Evolutionary conservation across 2,797 vertebrate genomes (phyloP).

Genomic region (Enteromius trimaculatus): DNA sequence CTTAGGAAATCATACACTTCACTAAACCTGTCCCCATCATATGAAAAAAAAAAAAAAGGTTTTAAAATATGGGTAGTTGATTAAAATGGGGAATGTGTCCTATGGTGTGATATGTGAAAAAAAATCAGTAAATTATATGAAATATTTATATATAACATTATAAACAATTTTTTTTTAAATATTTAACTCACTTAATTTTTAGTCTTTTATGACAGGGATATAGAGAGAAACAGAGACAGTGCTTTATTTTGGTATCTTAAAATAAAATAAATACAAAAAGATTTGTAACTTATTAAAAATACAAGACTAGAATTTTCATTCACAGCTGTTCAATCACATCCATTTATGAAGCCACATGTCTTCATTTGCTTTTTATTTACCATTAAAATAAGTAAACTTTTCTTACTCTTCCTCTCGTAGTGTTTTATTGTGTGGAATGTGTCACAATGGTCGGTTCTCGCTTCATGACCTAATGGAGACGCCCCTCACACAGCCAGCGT

Average conservation of each 20-base stretch:
- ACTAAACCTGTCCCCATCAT: not conserved
- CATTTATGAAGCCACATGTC: not conserved
- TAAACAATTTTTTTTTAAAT: too few species aligned
- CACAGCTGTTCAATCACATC: not conserved
- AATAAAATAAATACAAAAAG: not conserved
- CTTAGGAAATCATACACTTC: not conserved
- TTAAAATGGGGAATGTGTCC: too few species aligned
- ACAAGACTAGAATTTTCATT: not conserved
- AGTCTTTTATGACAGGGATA: not conserved
- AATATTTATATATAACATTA: too few species aligned
- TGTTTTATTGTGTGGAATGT: not conserved
- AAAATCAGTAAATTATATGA: too few species aligned
- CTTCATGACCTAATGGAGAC: not conserved
- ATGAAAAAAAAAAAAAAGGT: too few species aligned
- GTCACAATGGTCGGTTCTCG: not conserved
- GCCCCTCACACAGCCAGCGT: constrained; percentile 34
- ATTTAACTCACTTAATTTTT: too few species aligned
- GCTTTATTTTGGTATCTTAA: not conserved
- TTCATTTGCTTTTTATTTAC: not conserved
- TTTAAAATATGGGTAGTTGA: too few species aligned
- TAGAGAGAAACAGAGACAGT: not conserved
- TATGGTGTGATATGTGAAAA: too few species aligned
- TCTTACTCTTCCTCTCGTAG: too few species aligned
- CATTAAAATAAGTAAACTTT: not conserved
- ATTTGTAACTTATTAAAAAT: not conserved